Conservation (phyloP, 2,888 invertebrate genomes). For the Seira ritae region DNA sequence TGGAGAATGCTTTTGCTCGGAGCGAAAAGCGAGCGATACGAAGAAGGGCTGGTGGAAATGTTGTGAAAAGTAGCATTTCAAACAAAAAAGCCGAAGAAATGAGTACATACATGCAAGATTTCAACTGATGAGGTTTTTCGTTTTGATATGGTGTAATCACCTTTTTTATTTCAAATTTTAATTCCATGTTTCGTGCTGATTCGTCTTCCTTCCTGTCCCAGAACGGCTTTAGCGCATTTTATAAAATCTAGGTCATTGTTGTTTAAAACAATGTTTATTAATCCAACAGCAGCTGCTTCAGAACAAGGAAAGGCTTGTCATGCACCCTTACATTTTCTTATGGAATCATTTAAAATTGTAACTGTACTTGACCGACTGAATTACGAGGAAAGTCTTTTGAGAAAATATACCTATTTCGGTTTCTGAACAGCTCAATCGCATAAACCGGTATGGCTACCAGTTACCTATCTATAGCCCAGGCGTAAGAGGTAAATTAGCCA, state of each 20-base stretch:
- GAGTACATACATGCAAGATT: not conserved
- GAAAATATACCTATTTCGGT: no score
- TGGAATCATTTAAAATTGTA: no score
- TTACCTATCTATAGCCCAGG: no score
- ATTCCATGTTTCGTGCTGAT: constrained; percentile 25
- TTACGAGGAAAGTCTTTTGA: no score
- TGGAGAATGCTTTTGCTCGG: constrained; percentile 26
- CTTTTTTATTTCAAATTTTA: not conserved
- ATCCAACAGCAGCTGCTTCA: not conserved
- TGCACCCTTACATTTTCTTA: not conserved
- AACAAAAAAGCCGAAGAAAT: not conserved
- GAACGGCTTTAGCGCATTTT: constrained; percentile 1
- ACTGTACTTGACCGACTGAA: no score
- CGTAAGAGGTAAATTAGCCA: no score
- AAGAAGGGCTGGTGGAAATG: constrained; percentile 3
- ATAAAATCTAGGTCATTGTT: constrained; percentile 7
- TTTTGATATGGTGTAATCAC: constrained; percentile 5
- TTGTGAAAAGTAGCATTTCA: not conserved
- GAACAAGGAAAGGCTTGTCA: not conserved
- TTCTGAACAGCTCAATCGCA: no score
- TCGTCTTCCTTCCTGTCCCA: constrained; percentile 41
- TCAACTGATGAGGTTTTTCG: constrained; percentile 22
- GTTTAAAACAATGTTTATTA: not conserved
- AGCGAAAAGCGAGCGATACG: no score
- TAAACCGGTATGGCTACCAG: no score